Percentiles rank a stretch among this genome's conserved stretches.
These are phyloP conservation scores for Strix aluco DNA, from an alignment of 2,113 vertebrate species.

Conservation along the genomic window DNA sequence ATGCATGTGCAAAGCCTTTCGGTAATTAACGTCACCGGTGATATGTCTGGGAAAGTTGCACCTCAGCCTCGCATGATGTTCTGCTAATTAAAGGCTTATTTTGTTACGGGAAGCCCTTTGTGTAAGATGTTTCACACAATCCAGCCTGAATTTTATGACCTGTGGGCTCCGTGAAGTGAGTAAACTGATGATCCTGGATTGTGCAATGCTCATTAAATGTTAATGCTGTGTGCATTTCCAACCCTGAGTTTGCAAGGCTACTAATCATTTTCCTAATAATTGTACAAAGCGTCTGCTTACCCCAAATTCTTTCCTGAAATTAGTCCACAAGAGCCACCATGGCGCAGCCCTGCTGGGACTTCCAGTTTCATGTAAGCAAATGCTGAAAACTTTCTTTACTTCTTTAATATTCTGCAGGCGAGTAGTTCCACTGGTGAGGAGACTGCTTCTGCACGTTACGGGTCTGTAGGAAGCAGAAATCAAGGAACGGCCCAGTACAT, in stretches of 20 bases:
- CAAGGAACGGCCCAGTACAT: fast-evolving
- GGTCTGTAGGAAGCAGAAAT: neutral
- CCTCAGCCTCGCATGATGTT: constrained; percentile 57
- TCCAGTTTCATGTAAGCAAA: neutral
- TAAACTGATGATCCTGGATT: neutral
- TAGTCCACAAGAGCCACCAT: fast-evolving
- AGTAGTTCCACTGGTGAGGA: neutral
- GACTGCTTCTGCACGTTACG: fast-evolving
- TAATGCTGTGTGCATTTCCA: neutral
- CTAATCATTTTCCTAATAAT: neutral
- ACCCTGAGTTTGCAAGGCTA: neutral
- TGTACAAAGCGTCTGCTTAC: neutral
- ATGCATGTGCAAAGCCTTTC: constrained; percentile 74
- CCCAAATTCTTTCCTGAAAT: neutral
- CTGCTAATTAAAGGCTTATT: constrained; percentile 74
- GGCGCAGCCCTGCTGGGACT: neutral
- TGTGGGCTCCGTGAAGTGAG: constrained; percentile 35
- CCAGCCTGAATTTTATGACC: constrained; percentile 61
- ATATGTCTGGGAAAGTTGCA: constrained; percentile 78
- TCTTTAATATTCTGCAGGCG: too few relatives aligned
- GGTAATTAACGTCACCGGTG: constrained; percentile 78
- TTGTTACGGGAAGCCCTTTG: constrained; percentile 64
- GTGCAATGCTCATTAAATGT: constrained; percentile 33
- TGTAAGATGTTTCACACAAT: constrained; percentile 25
- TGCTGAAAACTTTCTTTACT: neutral